Percentiles rank a stretch among this genome's conserved stretches.
Conservation (phyloP, 2,797 vertebrate genomes). For the Varecia variegata region DNA sequence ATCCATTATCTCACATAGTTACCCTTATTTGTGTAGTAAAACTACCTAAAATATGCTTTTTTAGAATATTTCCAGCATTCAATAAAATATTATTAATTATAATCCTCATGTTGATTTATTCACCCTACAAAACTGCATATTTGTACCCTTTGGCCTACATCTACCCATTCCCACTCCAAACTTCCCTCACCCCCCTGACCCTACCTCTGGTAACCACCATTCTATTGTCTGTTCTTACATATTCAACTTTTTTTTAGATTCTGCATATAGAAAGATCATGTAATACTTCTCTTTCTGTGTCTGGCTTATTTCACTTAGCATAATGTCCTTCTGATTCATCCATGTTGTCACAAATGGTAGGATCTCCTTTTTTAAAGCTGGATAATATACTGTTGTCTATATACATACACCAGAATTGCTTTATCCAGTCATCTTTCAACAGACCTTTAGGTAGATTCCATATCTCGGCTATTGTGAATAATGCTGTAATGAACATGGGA, state of each 20-base stretch:
- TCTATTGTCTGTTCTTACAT: not conserved
- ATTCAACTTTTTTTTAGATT: not conserved
- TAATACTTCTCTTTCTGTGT: not conserved
- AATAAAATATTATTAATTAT: not conserved
- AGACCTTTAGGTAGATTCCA: not conserved
- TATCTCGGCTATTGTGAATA: not conserved
- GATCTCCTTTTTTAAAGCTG: not conserved
- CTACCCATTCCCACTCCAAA: too few species aligned
- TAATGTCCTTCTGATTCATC: not conserved
- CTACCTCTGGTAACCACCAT: not conserved
- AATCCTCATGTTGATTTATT: not conserved
- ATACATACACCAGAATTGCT: not conserved
- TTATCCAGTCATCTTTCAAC: not conserved
- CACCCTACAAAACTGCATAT: not conserved
- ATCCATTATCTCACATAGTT: too few species aligned
- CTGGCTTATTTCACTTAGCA: not conserved
- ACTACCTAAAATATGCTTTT: not conserved
- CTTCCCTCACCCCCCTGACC: not conserved
- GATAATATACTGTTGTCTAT: not conserved
- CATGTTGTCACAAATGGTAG: not conserved
- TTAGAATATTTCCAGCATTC: not conserved
- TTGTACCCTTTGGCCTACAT: not conserved
- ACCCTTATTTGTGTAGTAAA: not conserved
- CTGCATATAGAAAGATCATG: not conserved
- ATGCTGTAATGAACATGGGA: not conserved